phyloP scores from a whole-genome alignment of 2,797 vertebrate species.

The Onychomys leucogaster region DNA sequence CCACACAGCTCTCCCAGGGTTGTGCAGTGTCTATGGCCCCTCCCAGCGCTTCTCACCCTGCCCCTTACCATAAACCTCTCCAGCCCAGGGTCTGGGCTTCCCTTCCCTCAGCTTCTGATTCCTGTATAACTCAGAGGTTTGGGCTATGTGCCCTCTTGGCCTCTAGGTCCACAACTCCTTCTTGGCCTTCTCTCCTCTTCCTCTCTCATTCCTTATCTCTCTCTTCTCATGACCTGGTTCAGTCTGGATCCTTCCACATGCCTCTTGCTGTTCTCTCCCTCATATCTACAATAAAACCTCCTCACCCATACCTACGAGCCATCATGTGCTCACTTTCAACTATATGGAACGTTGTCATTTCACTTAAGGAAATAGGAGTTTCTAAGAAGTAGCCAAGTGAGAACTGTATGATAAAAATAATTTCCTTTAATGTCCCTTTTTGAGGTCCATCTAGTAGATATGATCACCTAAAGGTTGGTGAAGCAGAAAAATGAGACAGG shows the following conservation, averaged over 20 bases:
- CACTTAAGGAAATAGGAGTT: conserved; percentile 1
- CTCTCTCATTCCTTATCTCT: background rate
- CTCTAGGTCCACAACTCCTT: background rate
- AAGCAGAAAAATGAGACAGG: background rate
- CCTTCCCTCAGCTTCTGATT: background rate
- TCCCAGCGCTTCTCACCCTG: background rate
- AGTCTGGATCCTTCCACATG: background rate
- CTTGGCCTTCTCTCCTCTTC: background rate
- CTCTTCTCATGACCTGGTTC: background rate
- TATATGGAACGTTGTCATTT: background rate
- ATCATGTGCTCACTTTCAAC: too few relatives aligned
- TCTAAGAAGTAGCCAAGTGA: conserved; percentile 7
- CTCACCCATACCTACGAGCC: background rate
- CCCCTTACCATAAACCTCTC: background rate
- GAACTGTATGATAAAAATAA: background rate
- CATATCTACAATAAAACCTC: background rate
- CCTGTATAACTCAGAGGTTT: too few relatives aligned
- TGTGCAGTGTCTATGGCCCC: background rate
- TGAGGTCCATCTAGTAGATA: background rate
- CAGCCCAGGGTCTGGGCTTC: background rate
- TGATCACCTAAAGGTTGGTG: background rate
- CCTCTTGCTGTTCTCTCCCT: background rate
- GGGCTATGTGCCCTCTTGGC: background rate
- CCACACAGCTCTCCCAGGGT: background rate
- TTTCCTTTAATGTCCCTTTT: background rate